phyloP scores from a whole-genome alignment of 2,888 invertebrate genomes.

The Brachylomia viminalis region DNA sequence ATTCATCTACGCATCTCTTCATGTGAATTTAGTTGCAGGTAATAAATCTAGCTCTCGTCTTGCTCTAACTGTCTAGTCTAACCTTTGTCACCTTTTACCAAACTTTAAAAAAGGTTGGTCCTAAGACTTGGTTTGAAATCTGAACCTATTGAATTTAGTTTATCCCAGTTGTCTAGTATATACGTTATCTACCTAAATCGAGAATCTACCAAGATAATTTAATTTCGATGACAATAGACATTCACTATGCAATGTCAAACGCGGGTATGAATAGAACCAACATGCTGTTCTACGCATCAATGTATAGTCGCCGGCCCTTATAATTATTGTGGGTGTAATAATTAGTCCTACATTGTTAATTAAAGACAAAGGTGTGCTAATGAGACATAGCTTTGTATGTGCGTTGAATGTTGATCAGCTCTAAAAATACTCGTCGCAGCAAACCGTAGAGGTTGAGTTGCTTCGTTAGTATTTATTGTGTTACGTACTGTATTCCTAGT shows the following conservation, averaged over 20 bases:
- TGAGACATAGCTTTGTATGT: constrained; percentile 70
- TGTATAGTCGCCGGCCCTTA: constrained; percentile 40
- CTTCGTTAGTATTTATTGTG: constrained; percentile 84
- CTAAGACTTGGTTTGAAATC: not conserved
- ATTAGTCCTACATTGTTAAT: constrained; percentile 72
- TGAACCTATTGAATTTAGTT: not conserved
- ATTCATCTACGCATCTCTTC: not conserved
- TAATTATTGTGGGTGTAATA: constrained; percentile 56
- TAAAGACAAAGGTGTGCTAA: constrained; percentile 79
- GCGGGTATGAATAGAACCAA: constrained; percentile 20
- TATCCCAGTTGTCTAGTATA: not conserved
- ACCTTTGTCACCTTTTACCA: not conserved
- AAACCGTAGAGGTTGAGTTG: constrained; percentile 72
- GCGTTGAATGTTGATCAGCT: constrained; percentile 83
- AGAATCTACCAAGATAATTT: constrained; percentile 6
- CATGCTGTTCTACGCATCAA: constrained; percentile 3
- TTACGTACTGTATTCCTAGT: constrained; percentile 27
- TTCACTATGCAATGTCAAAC: constrained; percentile 27
- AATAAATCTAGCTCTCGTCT: not conserved
- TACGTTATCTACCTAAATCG: too few species aligned
- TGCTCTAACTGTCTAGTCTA: not conserved
- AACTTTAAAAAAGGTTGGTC: not conserved
- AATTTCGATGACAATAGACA: constrained; percentile 25
- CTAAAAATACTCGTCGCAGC: constrained; percentile 78
- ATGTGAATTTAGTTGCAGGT: not conserved